These are phyloP conservation scores for Hedychridium roseum DNA, from an alignment of 2,888 invertebrate species.

Conservation along the genomic window DNA sequence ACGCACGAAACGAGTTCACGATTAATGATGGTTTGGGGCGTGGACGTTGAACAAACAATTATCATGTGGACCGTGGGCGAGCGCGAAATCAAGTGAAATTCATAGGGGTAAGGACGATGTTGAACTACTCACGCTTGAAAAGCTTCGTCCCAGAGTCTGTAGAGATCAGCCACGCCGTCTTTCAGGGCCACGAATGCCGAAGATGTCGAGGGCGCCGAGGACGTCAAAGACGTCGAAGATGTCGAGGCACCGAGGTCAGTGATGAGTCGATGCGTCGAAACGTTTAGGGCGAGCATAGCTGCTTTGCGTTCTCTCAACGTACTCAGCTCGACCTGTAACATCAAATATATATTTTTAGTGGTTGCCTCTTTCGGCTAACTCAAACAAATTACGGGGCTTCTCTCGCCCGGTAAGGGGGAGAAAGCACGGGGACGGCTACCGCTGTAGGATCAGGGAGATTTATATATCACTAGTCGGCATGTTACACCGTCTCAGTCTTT, in stretches of 20 bases:
- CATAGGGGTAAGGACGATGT: too few relatives aligned
- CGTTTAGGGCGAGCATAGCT: conserved; percentile 69
- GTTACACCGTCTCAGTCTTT: too few relatives aligned
- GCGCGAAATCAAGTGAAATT: too few relatives aligned
- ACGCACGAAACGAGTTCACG: too few relatives aligned
- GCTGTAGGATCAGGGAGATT: too few relatives aligned
- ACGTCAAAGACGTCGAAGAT: conserved; percentile 61
- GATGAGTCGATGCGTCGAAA: conserved; percentile 68
- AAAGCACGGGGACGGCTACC: too few relatives aligned
- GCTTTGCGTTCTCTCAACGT: conserved; percentile 68
- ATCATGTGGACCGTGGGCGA: too few relatives aligned
- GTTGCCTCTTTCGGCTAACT: conserved; percentile 47
- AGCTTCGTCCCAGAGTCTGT: conserved; percentile 76
- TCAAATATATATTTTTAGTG: conserved; percentile 56
- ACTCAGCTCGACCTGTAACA: conserved; percentile 71
- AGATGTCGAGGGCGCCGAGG: conserved; percentile 65
- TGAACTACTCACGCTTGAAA: conserved; percentile 71
- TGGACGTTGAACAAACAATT: too few relatives aligned
- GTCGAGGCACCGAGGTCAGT: conserved; percentile 67
- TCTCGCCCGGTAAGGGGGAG: too few relatives aligned
- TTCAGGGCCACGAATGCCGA: conserved; percentile 68
- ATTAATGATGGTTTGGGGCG: too few relatives aligned
- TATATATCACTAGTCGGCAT: too few relatives aligned
- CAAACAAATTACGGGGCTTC: conserved; percentile 59
- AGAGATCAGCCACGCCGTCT: conserved; percentile 72